phyloP scores from a whole-genome alignment of 1,140 invertebrate genomes.

The Papilio aristodemus region DNA sequence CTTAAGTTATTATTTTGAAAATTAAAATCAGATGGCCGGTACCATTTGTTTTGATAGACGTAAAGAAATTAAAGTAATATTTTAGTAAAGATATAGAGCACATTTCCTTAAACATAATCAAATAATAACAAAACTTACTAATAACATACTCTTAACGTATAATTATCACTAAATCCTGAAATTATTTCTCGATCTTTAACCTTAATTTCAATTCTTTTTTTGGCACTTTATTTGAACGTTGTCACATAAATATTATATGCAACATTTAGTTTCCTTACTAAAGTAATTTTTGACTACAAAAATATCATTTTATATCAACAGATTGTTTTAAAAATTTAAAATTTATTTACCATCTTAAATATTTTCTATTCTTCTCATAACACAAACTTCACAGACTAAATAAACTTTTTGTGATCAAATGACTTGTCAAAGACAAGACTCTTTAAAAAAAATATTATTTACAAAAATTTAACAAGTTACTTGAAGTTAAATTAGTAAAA shows the following conservation, averaged over 20 bases:
- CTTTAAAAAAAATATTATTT: too few species aligned
- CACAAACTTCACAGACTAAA: constrained; percentile 49
- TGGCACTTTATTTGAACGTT: constrained; percentile 39
- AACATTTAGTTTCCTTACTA: constrained; percentile 3
- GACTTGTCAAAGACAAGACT: constrained; percentile 34
- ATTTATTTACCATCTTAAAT: constrained; percentile 73
- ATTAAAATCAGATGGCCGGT: constrained; percentile 31
- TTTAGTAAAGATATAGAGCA: not conserved
- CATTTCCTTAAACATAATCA: not conserved
- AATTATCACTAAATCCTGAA: not conserved
- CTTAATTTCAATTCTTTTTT: constrained; percentile 40
- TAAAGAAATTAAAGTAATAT: not conserved
- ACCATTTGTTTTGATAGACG: not conserved
- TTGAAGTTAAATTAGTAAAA: too few species aligned
- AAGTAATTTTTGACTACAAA: not conserved
- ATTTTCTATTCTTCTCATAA: constrained; percentile 47
- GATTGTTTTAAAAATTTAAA: constrained; percentile 49
- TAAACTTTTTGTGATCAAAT: constrained; percentile 37
- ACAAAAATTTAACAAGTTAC: too few species aligned
- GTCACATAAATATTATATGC: constrained; percentile 44
- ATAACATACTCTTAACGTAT: constrained; percentile 1
- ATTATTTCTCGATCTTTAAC: constrained; percentile 34
- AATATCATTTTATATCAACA: not conserved
- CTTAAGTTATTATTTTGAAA: not conserved
- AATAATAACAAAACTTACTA: constrained; percentile 26